Evolutionary conservation across 2,888 invertebrate species (phyloP), one percentile per base, ranked within the genome.

Genomic region (Mellilla xanthometata): DNA sequence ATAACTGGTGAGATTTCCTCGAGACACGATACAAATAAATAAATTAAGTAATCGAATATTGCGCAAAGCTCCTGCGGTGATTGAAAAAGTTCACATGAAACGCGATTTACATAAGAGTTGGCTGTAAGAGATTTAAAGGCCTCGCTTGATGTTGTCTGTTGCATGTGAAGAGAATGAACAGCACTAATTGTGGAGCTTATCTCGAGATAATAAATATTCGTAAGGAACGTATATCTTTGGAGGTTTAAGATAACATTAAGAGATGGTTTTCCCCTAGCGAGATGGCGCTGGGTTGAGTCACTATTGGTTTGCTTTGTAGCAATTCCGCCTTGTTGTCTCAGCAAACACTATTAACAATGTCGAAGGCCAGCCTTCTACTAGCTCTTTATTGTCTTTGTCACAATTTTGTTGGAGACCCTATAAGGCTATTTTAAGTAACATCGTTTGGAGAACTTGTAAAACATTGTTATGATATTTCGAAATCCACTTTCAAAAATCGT

Each of bases 321-420:
- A 41, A 45, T 31, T 32, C 30, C 36, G 52, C 22, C 36, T 36
- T 58, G 57, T 70, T 71, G 62, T 43, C 63, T 58, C 43, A 54
- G 57, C 54, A 72, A 70, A 72, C 62, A 72, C 43, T 56, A 51
- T 55, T 53, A 56, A 52, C 49, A 11, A 40, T 54, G 49, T 39
- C 41, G 39, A 56, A 52, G 45, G 47, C 44, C 43, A 33, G 36
- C 13, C 41, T 29, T 43, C 32, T 36, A 32, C 46, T 44, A 47
- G 39, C 39, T 39, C 24, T n/a, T 24, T 46, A 48, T 33, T 12
- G 46, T 44, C 38, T 44, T 32, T 28, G 45, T 46, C 44, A 42
- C 39, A 40, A 32, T 49, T 52, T 46, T 39, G 24, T 24, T n/a
- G n/a, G 24, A 24, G 1, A 24, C 15, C 15, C 15, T 19, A 19